These are phyloP conservation scores for Perdita meconis DNA, from an alignment of 2,888 invertebrate genomes.

Conservation along the genomic window DNA sequence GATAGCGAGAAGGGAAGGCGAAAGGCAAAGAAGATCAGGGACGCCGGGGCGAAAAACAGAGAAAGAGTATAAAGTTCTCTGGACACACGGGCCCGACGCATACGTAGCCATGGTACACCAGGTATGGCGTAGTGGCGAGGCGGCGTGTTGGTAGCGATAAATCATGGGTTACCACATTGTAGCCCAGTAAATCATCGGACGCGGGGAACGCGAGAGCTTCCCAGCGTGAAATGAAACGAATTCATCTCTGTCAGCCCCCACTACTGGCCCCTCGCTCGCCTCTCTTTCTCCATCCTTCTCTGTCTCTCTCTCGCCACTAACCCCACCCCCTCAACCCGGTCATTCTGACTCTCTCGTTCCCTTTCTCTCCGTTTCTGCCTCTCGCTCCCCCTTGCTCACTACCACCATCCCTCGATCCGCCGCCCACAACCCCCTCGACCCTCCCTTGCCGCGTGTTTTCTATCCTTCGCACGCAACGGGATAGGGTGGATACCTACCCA, in stretches of 20 bases:
- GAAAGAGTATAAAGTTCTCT: conserved; percentile 72
- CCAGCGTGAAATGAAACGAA: conserved; percentile 85
- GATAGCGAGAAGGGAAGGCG: conserved; percentile 47
- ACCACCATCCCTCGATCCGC: conserved; percentile 71
- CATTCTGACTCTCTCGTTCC: conserved; percentile 76
- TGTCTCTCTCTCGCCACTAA: conserved; percentile 47
- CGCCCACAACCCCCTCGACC: conserved; percentile 72
- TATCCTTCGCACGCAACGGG: conserved; percentile 80
- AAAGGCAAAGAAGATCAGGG: conserved; percentile 30
- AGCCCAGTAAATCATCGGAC: conserved; percentile 88
- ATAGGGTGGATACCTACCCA: conserved; percentile 68
- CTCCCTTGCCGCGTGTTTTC: conserved; percentile 72
- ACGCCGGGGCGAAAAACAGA: conserved; percentile 57
- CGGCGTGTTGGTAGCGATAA: conserved; percentile 87
- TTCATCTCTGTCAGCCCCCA: conserved; percentile 85
- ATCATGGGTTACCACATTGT: conserved; percentile 90
- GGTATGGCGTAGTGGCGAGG: conserved; percentile 85
- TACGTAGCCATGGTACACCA: conserved; percentile 79
- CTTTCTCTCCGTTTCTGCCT: conserved; percentile 34
- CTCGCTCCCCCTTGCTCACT: conserved; percentile 61
- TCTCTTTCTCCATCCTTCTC: conserved; percentile 66
- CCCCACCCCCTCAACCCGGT: conserved; percentile 43
- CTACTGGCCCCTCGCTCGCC: conserved; percentile 65
- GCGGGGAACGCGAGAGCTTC: conserved; percentile 84
- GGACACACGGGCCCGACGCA: conserved; percentile 78